phyloP scores from a whole-genome alignment of 2,797 vertebrate species.

The Phataginus tricuspis region DNA sequence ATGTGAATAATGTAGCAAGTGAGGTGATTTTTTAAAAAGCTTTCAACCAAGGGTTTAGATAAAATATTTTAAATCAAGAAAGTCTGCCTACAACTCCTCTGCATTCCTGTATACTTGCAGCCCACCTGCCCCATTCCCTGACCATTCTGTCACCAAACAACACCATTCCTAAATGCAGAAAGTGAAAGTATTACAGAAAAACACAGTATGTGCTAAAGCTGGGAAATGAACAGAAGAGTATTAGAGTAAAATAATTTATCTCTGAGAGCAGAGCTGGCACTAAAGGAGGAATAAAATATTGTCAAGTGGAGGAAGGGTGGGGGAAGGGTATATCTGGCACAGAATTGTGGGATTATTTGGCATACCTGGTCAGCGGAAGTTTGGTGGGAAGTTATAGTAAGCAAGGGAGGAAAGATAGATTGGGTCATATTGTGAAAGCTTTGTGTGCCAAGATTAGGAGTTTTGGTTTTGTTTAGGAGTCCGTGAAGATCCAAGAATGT shows the following conservation, averaged over 20 bases:
- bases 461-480: neutral
- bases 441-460: neutral
- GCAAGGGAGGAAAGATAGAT: neutral
- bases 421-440: neutral
- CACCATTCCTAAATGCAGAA: neutral
- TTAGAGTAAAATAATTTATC: neutral
- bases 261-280: neutral
- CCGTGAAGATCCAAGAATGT: neutral
- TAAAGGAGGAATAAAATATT: neutral
- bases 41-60: neutral
- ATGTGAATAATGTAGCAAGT: neutral
- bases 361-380: neutral
- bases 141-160: neutral
- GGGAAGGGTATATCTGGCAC: neutral
- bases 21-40: neutral
- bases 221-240: neutral
- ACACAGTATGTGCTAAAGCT: neutral
- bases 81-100: neutral
- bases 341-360: neutral
- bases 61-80: constrained; percentile 39
- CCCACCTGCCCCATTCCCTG: neutral
- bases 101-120: neutral
- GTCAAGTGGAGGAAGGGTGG: neutral
- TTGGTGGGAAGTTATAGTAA: neutral
- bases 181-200: neutral